Evolutionary conservation across 2,797 vertebrate genomes (phyloP), one percentile per base, ranked within the genome.

Genomic region (Pseudochaenichthys georgianus): DNA sequence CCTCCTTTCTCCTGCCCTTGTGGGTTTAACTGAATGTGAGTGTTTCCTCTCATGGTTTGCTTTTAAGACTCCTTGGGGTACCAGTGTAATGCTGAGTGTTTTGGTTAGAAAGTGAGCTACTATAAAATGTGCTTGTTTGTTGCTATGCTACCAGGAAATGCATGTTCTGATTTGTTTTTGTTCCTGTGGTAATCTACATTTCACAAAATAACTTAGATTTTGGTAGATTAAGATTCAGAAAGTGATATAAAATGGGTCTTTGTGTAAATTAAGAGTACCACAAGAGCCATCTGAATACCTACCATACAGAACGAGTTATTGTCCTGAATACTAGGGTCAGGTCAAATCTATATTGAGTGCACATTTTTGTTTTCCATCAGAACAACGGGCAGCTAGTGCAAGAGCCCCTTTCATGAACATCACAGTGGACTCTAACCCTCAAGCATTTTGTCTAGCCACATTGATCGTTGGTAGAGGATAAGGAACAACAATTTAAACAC

Each of bases 41-140:
- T 85, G 87, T 86, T 91, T 87, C 82, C 77, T 85, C 73, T 80
- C 77, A 73, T 75, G 79, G 52, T 82, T 62, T 75, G 71, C 62
- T 80, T 87, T 86, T 84, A 88, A 82, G 75, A 80, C 67, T 73
- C 78, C 74, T 69, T 2, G 38, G 83, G 80, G 84, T 78, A 43
- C 67, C 54, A 0, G 45, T 67, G 5, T 53, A 76, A 73, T 19
- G 54, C 81, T 66, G 78, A 45, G 47, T 83, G 78, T 72, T 85
- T 86, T 77, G 74, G 71, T 87, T 84, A 78, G 59, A 80, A 70
- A 77, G 72, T 31, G 46, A 83, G 76, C 68, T 57, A 23, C 78
- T 46, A 78, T 81, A 77, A 79, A 84, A 82, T 62, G 42, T 54
- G 64, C 60, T 73, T 83, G 75, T 82, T 82, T 84, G 87, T 87